These are phyloP conservation scores for Phalacrocorax pelagicus DNA, from an alignment of 2,113 vertebrate genomes.

Conservation along the genomic window DNA sequence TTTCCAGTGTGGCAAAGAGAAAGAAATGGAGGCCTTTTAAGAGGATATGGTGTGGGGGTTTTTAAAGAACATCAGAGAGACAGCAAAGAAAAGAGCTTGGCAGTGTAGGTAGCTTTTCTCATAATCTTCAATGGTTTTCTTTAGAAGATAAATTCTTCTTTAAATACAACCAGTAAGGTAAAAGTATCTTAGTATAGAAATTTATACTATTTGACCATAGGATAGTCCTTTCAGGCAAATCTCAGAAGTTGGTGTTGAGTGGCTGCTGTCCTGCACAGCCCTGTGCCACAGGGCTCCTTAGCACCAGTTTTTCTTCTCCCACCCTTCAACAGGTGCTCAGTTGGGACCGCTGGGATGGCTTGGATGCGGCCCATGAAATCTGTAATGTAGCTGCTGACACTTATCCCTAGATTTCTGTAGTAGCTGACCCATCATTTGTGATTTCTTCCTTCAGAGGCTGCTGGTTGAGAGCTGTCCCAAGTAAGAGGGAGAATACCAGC, in stretches of 20 bases:
- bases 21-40: not conserved
- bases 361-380: not conserved
- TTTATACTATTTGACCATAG: not conserved
- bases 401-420: not conserved
- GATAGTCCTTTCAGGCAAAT: not conserved
- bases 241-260: not conserved
- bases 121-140: not conserved
- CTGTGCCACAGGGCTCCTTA: not conserved
- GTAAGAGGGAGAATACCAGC: not conserved
- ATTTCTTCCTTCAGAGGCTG: not conserved
- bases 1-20: not conserved
- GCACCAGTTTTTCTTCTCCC: not conserved
- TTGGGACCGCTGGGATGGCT: not conserved
- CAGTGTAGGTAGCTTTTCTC: not conserved
- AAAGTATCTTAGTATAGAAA: not conserved
- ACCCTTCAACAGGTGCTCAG: not conserved
- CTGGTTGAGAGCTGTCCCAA: not conserved
- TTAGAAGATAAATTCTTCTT: not conserved
- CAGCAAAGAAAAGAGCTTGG: conserved; percentile 12
- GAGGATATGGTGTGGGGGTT: not conserved
- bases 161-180: not conserved
- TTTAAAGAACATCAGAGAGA: not conserved
- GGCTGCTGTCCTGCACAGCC: not conserved
- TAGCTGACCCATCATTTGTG: not conserved
- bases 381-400: not conserved